phyloP scores from a whole-genome alignment of 2,888 invertebrate genomes.

The Phalera bucephala region DNA sequence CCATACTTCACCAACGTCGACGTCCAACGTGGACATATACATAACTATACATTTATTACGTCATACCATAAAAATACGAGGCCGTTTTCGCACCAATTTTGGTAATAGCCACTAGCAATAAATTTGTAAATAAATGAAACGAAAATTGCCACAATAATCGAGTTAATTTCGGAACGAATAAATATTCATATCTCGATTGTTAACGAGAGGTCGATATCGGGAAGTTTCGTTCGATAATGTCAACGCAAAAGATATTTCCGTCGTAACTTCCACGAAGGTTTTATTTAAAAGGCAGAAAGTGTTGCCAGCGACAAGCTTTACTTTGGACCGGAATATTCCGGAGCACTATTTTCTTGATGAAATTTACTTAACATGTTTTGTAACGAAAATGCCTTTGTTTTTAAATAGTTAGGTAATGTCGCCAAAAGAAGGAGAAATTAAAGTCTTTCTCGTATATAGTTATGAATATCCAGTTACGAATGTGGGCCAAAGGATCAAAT shows the following conservation, averaged over 20 bases:
- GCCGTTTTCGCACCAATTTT: no score
- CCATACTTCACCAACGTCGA: no score
- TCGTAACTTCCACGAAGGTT: conserved; percentile 18
- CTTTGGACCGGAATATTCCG: background rate
- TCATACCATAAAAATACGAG: no score
- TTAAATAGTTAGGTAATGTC: no score
- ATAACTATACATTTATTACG: no score
- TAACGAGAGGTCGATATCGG: conserved; percentile 26
- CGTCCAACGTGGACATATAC: no score
- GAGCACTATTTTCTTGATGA: background rate
- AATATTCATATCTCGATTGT: conserved; percentile 37
- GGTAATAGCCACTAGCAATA: conserved; percentile 13
- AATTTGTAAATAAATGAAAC: conserved; percentile 16
- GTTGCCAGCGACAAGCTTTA: conserved; percentile 2
- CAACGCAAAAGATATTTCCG: conserved; percentile 36
- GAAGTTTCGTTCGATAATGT: conserved; percentile 32
- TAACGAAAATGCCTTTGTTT: background rate
- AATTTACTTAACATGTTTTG: background rate
- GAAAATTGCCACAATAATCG: conserved; percentile 11
- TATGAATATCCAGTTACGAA: no score
- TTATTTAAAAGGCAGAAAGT: conserved; percentile 19
- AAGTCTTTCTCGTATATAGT: no score
- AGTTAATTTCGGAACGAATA: conserved; percentile 31
- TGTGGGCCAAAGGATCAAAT: no score
- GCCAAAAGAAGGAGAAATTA: no score